Evolutionary conservation across 2,888 invertebrate genomes (phyloP), one percentile per base, ranked within the genome.

Genomic region (Lutraria lutraria): DNA sequence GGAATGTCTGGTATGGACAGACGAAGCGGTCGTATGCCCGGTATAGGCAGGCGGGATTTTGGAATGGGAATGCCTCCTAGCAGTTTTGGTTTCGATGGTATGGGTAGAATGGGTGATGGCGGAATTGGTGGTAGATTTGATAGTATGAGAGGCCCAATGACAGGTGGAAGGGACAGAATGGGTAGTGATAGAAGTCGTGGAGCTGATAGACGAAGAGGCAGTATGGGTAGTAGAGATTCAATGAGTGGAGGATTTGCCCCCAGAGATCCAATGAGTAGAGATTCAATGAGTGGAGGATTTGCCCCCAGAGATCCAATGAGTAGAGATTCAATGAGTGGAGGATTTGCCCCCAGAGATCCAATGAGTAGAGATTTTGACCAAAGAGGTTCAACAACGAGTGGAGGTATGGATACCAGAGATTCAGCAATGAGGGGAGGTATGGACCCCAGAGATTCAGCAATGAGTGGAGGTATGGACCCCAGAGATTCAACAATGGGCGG

Each of bases 1-100:
- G 80, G 31, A 25, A 80, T 10, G 21, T 34, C 4, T 13, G 29
- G 82, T 60, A 15, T 56, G 15, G 82, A 31, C 19, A 31, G 82
- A 43, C n/a, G 29, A 15, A 72, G 72, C 6, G 72, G 31, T 72
- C 12, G 72, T 13, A 43, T 43, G 43, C 43, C 43, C 43, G 76
- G 84, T 53, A 84, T 84, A 53, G 84, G 29, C 53, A 25, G 83
- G 19, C 29, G 79, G 34, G 79, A 79, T 16, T 34, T 34, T 21
- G 19, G 15, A 13, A 19, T 19, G 56, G 56, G 56, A 56, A 82
- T 54, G 31, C 82, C 60, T 21, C 1, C 54, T 16, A 29, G 52
- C 1, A 81, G 81, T 6, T 52, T 63, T 16, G 53, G 60, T 25
- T 16, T 60, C 54, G 34, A 21, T 19, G 29, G 54, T 6, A 83